These are phyloP conservation scores for Megaleporinus macrocephalus DNA, from an alignment of 2,113 vertebrate species.

Conservation along the genomic window DNA sequence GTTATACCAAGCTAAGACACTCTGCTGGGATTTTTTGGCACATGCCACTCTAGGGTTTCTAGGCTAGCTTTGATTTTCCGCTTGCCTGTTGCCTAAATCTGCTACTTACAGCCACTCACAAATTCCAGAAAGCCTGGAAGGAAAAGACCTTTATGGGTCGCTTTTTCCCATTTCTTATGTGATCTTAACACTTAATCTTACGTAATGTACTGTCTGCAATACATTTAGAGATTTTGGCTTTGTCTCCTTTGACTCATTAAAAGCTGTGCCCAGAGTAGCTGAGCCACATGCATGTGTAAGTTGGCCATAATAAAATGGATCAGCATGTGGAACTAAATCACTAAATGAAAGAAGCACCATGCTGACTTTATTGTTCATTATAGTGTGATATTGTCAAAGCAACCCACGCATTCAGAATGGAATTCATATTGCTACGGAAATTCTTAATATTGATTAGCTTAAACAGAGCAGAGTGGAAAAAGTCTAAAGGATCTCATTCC, in stretches of 20 bases:
- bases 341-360: too few species aligned
- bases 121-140: background rate
- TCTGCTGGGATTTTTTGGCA: background rate
- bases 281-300: too few species aligned
- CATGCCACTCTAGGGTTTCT: background rate
- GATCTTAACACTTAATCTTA: background rate
- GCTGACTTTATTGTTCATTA: too few species aligned
- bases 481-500: too few species aligned
- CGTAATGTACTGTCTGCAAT: background rate
- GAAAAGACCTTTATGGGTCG: background rate
- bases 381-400: too few species aligned
- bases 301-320: too few species aligned
- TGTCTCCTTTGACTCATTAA: background rate
- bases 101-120: background rate
- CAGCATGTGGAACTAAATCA: too few species aligned
- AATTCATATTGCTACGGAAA: too few species aligned
- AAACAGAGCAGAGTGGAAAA: too few species aligned
- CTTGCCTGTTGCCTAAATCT: background rate
- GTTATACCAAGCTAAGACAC: background rate
- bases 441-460: too few species aligned
- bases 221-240: background rate
- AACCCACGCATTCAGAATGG: too few species aligned
- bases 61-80: slow-evolving; percentile 12
- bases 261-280: too few species aligned
- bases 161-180: background rate